Conservation (phyloP, 2,888 invertebrate genomes). For the Syrphus vitripennis region DNA sequence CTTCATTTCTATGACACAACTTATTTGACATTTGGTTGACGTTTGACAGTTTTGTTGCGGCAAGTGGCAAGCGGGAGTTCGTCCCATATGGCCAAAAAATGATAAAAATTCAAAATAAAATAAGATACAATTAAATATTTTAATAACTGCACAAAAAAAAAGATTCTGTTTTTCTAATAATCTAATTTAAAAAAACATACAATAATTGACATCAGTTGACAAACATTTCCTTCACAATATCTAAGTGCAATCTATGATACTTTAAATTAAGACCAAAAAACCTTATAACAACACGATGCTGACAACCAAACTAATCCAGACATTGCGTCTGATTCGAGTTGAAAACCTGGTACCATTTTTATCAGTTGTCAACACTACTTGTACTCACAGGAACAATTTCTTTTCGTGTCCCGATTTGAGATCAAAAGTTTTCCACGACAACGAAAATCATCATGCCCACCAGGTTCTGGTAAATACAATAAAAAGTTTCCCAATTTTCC, state of each 20-base stretch:
- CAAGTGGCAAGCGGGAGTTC: too few species aligned
- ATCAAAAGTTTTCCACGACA: slow-evolving; percentile 75
- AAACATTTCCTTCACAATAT: too few species aligned
- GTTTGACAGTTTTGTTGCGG: too few species aligned
- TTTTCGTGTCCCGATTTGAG: neutral
- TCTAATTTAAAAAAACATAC: too few species aligned
- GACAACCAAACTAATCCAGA: slow-evolving; percentile 9
- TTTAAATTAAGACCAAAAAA: neutral
- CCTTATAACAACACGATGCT: slow-evolving; percentile 4
- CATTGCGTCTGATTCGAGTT: neutral
- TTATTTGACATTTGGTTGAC: too few species aligned
- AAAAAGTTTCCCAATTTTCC: slow-evolving; percentile 76
- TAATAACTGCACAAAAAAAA: too few species aligned
- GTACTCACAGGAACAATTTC: neutral
- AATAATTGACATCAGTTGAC: too few species aligned
- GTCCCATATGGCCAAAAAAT: too few species aligned
- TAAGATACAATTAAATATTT: too few species aligned
- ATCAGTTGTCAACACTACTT: neutral
- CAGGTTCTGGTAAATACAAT: slow-evolving; percentile 74
- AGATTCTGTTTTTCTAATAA: too few species aligned
- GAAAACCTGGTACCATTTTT: neutral
- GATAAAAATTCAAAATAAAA: too few species aligned
- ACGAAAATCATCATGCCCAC: slow-evolving; percentile 79
- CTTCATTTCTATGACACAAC: too few species aligned
- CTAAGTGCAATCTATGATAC: neutral